Evolutionary conservation across 2,888 invertebrate species (phyloP).

Genomic region (Erynnis tages): DNA sequence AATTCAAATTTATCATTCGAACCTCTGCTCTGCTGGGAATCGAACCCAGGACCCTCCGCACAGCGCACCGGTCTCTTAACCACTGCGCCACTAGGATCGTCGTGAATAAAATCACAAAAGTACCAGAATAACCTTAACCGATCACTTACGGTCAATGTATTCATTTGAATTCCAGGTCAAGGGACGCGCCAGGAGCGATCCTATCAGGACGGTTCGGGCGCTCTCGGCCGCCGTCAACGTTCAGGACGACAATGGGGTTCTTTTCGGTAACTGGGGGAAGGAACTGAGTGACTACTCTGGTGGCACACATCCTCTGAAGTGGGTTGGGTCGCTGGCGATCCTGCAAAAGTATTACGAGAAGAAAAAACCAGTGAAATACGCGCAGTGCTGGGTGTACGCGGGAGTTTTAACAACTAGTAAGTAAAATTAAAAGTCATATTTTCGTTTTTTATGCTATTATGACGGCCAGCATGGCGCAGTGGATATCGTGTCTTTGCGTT

Average conservation of each 20-base stretch:
- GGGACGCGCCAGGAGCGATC: slow-evolving; percentile 86
- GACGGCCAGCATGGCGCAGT: too few species aligned
- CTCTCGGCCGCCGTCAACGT: slow-evolving; percentile 95
- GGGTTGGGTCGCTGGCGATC: slow-evolving; percentile 94
- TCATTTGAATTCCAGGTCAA: slow-evolving; percentile 54
- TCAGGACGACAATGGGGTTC: slow-evolving; percentile 91
- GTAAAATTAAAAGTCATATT: too few species aligned
- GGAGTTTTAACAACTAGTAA: slow-evolving; percentile 93
- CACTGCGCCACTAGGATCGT: too few species aligned
- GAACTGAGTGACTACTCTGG: slow-evolving; percentile 92
- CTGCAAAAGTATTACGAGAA: slow-evolving; percentile 91
- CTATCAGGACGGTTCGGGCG: slow-evolving; percentile 88
- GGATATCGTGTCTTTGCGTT: too few species aligned
- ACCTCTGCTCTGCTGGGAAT: too few species aligned
- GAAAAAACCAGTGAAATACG: slow-evolving; percentile 94
- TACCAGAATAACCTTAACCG: not conserved
- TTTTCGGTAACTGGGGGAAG: slow-evolving; percentile 93
- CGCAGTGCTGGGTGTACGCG: slow-evolving; percentile 97
- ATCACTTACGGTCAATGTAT: too few species aligned
- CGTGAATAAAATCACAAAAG: too few species aligned
- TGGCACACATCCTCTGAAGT: slow-evolving; percentile 92
- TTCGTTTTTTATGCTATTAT: too few species aligned
- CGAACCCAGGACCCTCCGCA: too few species aligned
- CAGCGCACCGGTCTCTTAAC: too few species aligned
- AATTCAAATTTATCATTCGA: too few species aligned